Conservation (phyloP, 2,797 vertebrate genomes). For the Gouania willdenowi region DNA sequence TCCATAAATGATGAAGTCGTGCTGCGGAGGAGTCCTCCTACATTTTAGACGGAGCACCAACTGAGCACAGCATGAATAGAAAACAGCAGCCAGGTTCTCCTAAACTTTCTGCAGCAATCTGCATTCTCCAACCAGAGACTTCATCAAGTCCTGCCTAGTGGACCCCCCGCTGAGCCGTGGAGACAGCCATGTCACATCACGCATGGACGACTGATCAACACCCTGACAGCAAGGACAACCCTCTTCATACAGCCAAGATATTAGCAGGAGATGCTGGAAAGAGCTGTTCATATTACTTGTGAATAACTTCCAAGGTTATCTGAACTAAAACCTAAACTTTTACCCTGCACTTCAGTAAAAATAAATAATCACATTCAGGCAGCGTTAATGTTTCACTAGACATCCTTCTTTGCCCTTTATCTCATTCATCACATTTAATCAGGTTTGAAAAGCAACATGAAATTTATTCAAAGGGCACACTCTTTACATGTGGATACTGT, state of each 20-base stretch:
- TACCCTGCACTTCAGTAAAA: slow-evolving; percentile 2
- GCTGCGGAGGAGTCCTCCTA: slow-evolving; percentile 53
- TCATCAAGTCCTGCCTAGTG: slow-evolving; percentile 53
- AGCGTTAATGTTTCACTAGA: slow-evolving; percentile 20
- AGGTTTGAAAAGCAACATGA: slow-evolving; percentile 43
- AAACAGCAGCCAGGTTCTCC: slow-evolving; percentile 37
- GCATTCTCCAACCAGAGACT: slow-evolving; percentile 55
- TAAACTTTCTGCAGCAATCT: slow-evolving; percentile 18
- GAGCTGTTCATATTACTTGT: slow-evolving; percentile 31
- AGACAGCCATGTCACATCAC: slow-evolving; percentile 49
- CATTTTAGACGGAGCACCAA: slow-evolving; percentile 49
- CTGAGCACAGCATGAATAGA: slow-evolving; percentile 51
- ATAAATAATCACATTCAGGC: slow-evolving; percentile 11
- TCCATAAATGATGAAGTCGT: slow-evolving; percentile 34
- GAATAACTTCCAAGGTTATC: slow-evolving; percentile 41
- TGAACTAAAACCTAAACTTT: slow-evolving; percentile 32
- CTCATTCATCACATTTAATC: slow-evolving; percentile 41
- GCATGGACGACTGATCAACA: slow-evolving; percentile 44
- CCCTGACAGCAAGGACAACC: slow-evolving; percentile 56
- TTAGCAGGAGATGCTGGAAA: slow-evolving; percentile 6
- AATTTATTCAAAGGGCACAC: slow-evolving; percentile 47
- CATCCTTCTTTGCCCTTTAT: slow-evolving; percentile 34
- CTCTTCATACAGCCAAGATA: slow-evolving; percentile 20
- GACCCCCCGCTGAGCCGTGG: slow-evolving; percentile 40
- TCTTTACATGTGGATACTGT: slow-evolving; percentile 37